Evolutionary conservation across 35 echinoderm and acorn worm species (phyloP).

Genomic region (Ophioderma brevispina): DNA sequence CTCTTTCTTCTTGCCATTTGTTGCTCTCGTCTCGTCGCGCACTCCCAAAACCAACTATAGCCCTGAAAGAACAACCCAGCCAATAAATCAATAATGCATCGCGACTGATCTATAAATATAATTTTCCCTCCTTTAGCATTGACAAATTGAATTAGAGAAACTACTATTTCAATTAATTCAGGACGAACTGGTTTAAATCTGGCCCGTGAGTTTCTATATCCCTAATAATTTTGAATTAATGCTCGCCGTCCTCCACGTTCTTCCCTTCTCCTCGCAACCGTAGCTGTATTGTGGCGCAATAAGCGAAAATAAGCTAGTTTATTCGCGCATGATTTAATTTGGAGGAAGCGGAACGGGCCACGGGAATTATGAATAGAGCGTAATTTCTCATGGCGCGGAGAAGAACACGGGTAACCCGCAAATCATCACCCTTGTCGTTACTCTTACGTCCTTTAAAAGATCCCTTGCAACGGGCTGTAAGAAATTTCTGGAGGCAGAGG

Average conservation of each 20-base stretch:
- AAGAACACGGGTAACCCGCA: no score
- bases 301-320: constrained; percentile 62
- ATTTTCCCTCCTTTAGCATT: constrained; percentile 74
- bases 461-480: not conserved
- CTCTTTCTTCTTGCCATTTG: not conserved
- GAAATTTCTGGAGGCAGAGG: not conserved
- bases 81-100: constrained; percentile 51
- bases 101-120: constrained; percentile 65
- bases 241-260: not conserved
- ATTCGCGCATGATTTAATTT: constrained; percentile 75
- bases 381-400: no score
- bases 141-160: constrained; percentile 81
- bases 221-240: constrained; percentile 68
- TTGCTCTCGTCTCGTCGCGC: not conserved
- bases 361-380: no score
- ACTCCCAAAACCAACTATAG: not conserved
- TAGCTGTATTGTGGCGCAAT: constrained; percentile 40
- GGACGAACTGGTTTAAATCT: constrained; percentile 69
- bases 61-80: constrained; percentile 13
- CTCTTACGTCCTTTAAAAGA: no score
- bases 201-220: constrained; percentile 28
- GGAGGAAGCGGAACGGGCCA: not conserved
- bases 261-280: not conserved
- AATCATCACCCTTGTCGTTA: no score
- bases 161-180: constrained; percentile 85